Conservation (phyloP, 1,140 invertebrate genomes). For the Drosophila eugracilis region DNA sequence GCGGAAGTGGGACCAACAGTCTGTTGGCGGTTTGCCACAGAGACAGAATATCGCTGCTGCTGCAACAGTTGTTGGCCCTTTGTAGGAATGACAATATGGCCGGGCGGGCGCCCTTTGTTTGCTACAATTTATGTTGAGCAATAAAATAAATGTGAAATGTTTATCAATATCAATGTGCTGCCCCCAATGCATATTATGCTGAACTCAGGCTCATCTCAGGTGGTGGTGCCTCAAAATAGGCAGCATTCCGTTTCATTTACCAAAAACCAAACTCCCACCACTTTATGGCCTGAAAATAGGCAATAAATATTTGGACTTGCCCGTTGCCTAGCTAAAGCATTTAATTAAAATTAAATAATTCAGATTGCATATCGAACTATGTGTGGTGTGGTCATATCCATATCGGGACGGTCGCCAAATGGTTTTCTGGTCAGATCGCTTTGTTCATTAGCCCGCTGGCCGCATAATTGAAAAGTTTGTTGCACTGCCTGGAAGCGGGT, state of each 20-base stretch:
- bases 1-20: conserved; percentile 23
- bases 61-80: conserved; percentile 68
- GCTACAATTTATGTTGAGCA: conserved; percentile 63
- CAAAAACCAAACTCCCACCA: neutral
- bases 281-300: conserved; percentile 47
- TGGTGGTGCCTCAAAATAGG: conserved; percentile 22
- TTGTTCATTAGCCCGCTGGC: conserved; percentile 65
- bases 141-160: conserved; percentile 75
- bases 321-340: conserved; percentile 35
- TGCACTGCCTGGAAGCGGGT: conserved; percentile 26
- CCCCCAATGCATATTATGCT: conserved; percentile 7
- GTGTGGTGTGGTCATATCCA: conserved; percentile 13
- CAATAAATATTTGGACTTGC: conserved; percentile 11
- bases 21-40: conserved; percentile 73
- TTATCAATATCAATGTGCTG: conserved; percentile 27
- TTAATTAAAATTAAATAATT: conserved; percentile 81
- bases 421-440: conserved; percentile 31
- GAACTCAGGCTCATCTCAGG: conserved; percentile 17
- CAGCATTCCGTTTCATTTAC: neutral
- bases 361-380: conserved; percentile 48
- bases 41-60: conserved; percentile 15
- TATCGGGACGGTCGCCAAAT: conserved; percentile 13
- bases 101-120: conserved; percentile 58
- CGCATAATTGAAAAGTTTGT: conserved; percentile 71
- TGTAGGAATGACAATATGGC: conserved; percentile 70